Conservation (phyloP, 2,888 invertebrate species). For the Melanophora roralis region DNA sequence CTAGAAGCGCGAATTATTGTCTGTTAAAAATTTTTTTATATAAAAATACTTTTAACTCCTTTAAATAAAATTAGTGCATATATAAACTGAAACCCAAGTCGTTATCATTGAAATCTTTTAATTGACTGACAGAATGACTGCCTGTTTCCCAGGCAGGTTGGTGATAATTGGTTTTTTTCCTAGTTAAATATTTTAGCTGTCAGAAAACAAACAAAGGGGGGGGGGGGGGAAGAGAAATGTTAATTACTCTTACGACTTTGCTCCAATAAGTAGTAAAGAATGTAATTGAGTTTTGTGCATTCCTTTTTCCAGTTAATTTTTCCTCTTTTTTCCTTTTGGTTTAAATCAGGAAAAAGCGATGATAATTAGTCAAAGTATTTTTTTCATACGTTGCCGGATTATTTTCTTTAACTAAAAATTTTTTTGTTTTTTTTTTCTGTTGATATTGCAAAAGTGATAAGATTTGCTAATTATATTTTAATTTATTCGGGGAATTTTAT, state of each 20-base stretch:
- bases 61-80: no score
- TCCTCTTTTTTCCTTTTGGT: background rate
- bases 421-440: background rate
- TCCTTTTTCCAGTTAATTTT: background rate
- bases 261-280: slow-evolving; percentile 37
- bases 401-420: background rate
- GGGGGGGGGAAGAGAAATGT: no score
- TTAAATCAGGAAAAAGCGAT: background rate
- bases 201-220: background rate
- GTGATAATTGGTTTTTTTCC: background rate
- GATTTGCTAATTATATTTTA: slow-evolving; percentile 35
- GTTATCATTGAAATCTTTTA: no score
- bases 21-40: no score
- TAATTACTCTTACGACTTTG: slow-evolving; percentile 42
- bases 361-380: slow-evolving; percentile 26
- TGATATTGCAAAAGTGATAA: background rate
- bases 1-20: no score
- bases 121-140: no score
- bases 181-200: background rate
- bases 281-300: slow-evolving; percentile 40
- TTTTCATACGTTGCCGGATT: background rate
- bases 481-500: slow-evolving; percentile 38
- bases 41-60: no score
- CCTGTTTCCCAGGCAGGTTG: background rate
- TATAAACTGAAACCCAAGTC: no score